These are phyloP conservation scores for Apostichopus californicus DNA, from an alignment of 35 echinoderm and acorn worm genomes.

Conservation along the genomic window DNA sequence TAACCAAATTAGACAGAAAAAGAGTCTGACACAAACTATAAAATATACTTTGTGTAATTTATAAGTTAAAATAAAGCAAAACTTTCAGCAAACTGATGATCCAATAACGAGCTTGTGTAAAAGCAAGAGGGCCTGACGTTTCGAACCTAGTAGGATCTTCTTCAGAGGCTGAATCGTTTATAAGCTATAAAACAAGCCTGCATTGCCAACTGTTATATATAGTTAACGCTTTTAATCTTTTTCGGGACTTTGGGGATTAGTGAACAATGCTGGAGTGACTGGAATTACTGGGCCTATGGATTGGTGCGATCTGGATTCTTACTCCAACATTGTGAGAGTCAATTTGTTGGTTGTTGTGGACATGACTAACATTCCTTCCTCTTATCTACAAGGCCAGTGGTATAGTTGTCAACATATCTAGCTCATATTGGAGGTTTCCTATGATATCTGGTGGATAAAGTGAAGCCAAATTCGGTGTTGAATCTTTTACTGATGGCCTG, in stretches of 20 bases:
- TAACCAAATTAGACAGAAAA: too few relatives aligned
- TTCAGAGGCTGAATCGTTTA: too few relatives aligned
- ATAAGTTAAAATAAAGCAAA: too few relatives aligned
- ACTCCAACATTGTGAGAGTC: constrained; percentile 66
- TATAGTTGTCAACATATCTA: constrained; percentile 87
- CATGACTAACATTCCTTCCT: constrained; percentile 83
- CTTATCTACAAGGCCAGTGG: constrained; percentile 75
- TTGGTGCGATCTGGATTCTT: constrained; percentile 70
- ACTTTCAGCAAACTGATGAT: too few relatives aligned
- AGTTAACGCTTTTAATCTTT: neutral
- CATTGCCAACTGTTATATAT: too few relatives aligned
- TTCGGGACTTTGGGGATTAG: constrained; percentile 86
- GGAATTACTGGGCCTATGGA: constrained; percentile 49
- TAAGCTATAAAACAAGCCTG: too few relatives aligned
- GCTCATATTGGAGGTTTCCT: constrained; percentile 47
- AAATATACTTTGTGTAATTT: too few relatives aligned
- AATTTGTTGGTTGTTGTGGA: constrained; percentile 86
- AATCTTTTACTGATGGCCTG: constrained; percentile 82
- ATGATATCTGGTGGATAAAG: constrained; percentile 60
- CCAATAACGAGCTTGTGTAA: too few relatives aligned
- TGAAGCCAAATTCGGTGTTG: constrained; percentile 81
- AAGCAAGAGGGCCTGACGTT: too few relatives aligned
- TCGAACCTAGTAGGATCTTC: too few relatives aligned
- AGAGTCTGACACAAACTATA: too few relatives aligned
- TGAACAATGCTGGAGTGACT: constrained; percentile 89